phyloP scores from a whole-genome alignment of 2,888 invertebrate species.

The Piscicola geometra region DNA sequence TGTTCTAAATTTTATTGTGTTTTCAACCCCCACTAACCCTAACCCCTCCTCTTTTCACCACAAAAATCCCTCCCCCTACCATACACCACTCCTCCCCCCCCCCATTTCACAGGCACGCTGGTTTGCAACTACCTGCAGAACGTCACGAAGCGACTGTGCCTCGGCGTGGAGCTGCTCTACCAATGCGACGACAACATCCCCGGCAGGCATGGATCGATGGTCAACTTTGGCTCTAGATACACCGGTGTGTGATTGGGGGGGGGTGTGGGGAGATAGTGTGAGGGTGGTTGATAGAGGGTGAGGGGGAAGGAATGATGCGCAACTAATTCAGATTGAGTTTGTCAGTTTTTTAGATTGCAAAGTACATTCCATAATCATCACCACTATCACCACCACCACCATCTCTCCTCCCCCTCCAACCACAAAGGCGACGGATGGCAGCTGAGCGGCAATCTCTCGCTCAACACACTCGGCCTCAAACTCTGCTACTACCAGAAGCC shows the following conservation, averaged over 20 bases:
- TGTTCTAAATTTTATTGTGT: too few species aligned
- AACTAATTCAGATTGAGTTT: too few species aligned
- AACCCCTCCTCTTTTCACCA: too few species aligned
- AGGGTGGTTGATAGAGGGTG: too few species aligned
- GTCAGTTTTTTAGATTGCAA: too few species aligned
- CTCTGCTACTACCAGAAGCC: constrained; percentile 89
- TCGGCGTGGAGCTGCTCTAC: constrained; percentile 88
- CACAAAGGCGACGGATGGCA: constrained; percentile 59
- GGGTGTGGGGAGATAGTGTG: too few species aligned
- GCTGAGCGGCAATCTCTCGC: constrained; percentile 56
- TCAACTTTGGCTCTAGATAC: constrained; percentile 79
- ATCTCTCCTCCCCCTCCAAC: neutral
- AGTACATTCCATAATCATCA: neutral
- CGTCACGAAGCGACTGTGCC: constrained; percentile 73
- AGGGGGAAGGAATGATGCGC: too few species aligned
- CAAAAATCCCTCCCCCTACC: too few species aligned
- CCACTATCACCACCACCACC: constrained; percentile 2
- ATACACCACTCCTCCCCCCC: too few species aligned
- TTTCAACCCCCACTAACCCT: too few species aligned
- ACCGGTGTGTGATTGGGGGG: constrained; percentile 53
- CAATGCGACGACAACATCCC: constrained; percentile 80
- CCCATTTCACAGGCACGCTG: constrained; percentile 50
- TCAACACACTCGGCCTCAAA: constrained; percentile 73
- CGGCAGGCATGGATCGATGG: constrained; percentile 79
- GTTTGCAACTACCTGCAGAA: constrained; percentile 67